phyloP scores from a whole-genome alignment of 2,797 vertebrate species.

The Lutjanus argentimaculatus region DNA sequence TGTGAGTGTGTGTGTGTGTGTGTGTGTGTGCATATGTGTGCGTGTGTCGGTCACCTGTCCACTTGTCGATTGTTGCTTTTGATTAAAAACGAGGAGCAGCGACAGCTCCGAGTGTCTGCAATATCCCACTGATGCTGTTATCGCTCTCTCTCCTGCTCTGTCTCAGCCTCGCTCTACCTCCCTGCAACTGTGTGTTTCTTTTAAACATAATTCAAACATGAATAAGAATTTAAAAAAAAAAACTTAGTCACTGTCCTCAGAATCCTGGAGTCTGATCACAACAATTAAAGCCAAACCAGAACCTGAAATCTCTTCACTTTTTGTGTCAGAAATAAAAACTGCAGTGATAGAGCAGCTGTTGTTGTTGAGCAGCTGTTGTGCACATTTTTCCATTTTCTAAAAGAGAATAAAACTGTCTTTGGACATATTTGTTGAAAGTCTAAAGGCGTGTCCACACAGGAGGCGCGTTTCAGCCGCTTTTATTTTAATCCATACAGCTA shows the following conservation, averaged over 20 bases:
- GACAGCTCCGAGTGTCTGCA: conserved; percentile 44
- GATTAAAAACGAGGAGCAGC: conserved; percentile 62
- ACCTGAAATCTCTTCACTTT: too few species aligned
- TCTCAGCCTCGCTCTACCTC: neutral
- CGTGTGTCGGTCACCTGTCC: conserved; percentile 63
- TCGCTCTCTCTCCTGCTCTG: conserved; percentile 7
- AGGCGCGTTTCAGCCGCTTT: neutral
- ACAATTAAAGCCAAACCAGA: neutral
- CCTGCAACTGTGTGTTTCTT: neutral
- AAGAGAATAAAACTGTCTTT: too few species aligned
- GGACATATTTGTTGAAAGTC: neutral
- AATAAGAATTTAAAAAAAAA: neutral
- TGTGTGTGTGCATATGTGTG: conserved; percentile 44
- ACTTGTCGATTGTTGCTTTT: conserved; percentile 64
- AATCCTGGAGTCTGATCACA: neutral
- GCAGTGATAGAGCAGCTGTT: too few species aligned
- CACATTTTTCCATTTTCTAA: too few species aligned
- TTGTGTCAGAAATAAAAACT: too few species aligned
- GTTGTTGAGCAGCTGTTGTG: too few species aligned
- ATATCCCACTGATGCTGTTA: conserved; percentile 51
- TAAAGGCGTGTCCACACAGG: neutral
- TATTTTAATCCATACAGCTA: too few species aligned
- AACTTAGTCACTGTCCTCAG: too few species aligned
- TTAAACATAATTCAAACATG: neutral
- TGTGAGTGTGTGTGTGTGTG: conserved; percentile 45